phyloP scores from a whole-genome alignment of 2,797 vertebrate genomes.

The Pangasius krempfi region DNA sequence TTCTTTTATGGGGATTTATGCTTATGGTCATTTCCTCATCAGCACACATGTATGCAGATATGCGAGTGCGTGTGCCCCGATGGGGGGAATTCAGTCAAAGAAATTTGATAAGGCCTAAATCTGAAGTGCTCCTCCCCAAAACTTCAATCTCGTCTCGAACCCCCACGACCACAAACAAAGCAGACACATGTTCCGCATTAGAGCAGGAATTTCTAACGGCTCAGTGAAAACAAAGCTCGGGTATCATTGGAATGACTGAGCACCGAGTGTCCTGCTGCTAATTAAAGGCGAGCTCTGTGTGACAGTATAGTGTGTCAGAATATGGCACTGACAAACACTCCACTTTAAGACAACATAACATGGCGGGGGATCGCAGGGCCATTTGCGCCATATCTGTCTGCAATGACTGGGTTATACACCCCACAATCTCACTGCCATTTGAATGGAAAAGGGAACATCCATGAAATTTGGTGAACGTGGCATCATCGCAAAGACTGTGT shows the following conservation, averaged over 20 bases:
- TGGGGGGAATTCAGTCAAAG: not conserved
- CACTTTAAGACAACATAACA: conserved; percentile 28
- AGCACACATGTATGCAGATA: conserved; percentile 18
- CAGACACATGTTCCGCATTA: conserved; percentile 43
- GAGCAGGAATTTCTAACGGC: conserved; percentile 38
- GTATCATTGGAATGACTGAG: conserved; percentile 35
- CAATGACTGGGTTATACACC: not conserved
- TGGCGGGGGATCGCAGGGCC: not conserved
- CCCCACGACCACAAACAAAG: conserved; percentile 35
- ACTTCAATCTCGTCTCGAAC: conserved; percentile 16
- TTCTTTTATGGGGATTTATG: conserved; percentile 62
- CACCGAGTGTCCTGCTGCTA: conserved; percentile 7
- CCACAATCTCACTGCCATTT: not conserved
- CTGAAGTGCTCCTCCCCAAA: conserved; percentile 36
- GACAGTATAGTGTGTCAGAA: conserved; percentile 14
- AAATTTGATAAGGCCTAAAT: conserved; percentile 42
- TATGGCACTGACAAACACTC: not conserved
- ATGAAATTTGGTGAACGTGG: not conserved
- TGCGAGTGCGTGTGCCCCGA: not conserved
- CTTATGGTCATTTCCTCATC: conserved; percentile 41
- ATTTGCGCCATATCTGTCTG: not conserved
- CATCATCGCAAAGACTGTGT: not conserved
- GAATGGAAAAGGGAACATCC: not conserved
- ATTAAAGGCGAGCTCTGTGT: conserved; percentile 46
- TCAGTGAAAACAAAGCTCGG: conserved; percentile 37